These are phyloP conservation scores for Clamator glandarius DNA, from an alignment of 2,797 vertebrate genomes.

Conservation along the genomic window DNA sequence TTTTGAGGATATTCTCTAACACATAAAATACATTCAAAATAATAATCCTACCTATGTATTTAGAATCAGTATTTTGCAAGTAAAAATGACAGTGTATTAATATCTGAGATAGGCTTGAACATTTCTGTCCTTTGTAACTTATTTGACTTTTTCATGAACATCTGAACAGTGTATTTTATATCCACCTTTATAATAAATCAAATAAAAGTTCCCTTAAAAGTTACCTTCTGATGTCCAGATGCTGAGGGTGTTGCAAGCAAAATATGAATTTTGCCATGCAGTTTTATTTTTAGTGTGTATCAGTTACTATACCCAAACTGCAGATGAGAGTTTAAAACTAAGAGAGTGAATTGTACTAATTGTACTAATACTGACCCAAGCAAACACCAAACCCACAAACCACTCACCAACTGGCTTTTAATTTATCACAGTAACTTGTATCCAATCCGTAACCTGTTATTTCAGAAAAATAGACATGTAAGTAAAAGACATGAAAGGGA, in stretches of 20 bases:
- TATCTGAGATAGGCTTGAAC: not conserved
- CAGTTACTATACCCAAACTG: not conserved
- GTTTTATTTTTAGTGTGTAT: not conserved
- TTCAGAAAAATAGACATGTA: not conserved
- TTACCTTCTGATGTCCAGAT: not conserved
- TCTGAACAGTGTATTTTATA: not conserved
- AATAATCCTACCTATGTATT: not conserved
- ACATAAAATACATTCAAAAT: not conserved
- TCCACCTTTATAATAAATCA: not conserved
- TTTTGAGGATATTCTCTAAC: not conserved
- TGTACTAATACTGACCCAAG: not conserved
- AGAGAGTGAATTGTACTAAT: not conserved
- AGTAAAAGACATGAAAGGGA: not conserved
- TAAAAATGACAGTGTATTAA: not conserved
- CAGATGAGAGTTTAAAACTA: not conserved
- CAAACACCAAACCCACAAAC: not conserved
- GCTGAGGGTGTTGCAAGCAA: not conserved
- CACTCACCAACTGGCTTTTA: not conserved
- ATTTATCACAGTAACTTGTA: not conserved
- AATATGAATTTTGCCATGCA: not conserved
- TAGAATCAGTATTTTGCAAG: not conserved
- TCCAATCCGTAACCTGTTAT: not conserved
- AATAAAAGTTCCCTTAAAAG: not conserved
- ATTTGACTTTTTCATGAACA: not conserved
- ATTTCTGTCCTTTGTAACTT: not conserved